Evolutionary conservation across 2,888 invertebrate species (phyloP).

Genomic region (Liopterus haemorrhoidalis): DNA sequence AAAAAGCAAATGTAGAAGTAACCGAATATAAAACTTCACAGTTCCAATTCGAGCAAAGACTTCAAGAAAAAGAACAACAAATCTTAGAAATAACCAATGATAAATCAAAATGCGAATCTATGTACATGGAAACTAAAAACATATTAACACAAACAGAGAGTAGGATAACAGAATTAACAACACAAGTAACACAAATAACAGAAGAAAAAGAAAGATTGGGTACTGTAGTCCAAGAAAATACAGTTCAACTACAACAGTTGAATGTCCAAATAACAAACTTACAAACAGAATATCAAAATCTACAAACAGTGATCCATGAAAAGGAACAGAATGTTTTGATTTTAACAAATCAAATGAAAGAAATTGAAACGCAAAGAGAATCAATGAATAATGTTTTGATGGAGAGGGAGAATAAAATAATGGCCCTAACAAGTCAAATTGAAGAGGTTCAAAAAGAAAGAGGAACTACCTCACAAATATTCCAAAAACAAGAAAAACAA

Average conservation of each 20-base stretch:
- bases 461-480: constrained; percentile 30
- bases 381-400: constrained; percentile 18
- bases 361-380: constrained; percentile 9
- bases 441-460: constrained; percentile 31
- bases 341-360: constrained; percentile 9
- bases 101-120: constrained; percentile 23
- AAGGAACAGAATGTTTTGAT: constrained; percentile 6
- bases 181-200: constrained; percentile 44
- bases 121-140: constrained; percentile 20
- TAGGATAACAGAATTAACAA: constrained; percentile 46
- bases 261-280: constrained; percentile 43
- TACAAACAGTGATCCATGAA: constrained; percentile 9
- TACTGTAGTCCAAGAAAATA: constrained; percentile 44
- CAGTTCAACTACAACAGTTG: constrained; percentile 40
- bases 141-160: constrained; percentile 39
- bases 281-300: constrained; percentile 19
- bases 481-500: constrained; percentile 23
- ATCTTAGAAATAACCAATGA: constrained; percentile 21
- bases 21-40: constrained; percentile 14
- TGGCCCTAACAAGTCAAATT: constrained; percentile 28
- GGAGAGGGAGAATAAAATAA: constrained; percentile 28
- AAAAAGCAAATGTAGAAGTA: constrained; percentile 26
- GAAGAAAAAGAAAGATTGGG: constrained; percentile 45
- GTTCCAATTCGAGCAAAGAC: constrained; percentile 7
- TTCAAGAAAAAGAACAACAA: constrained; percentile 17